Percentiles rank a stretch among this genome's conserved stretches.
Conservation (phyloP, 1,140 invertebrate species). For the Penaeus vannamei region DNA sequence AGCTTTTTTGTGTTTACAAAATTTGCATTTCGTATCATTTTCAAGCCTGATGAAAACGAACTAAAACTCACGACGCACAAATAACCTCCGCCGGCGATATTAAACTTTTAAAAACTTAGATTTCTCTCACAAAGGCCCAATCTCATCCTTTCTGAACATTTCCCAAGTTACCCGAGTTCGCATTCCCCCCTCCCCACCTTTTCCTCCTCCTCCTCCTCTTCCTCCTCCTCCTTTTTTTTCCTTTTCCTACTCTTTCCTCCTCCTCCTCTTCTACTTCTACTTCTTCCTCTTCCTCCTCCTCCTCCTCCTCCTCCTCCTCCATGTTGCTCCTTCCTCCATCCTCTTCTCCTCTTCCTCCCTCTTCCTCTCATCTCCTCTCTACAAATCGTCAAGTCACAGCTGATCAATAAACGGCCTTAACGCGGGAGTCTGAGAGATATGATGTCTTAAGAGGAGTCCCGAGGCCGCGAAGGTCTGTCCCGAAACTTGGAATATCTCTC, state of each 20-base stretch:
- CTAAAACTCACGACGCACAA: slow-evolving; percentile 33
- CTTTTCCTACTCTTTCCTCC: no score
- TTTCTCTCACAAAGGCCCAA: slow-evolving; percentile 59
- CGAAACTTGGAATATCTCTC: no score
- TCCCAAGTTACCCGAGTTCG: slow-evolving; percentile 18
- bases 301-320: no score
- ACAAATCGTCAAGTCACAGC: slow-evolving; percentile 38
- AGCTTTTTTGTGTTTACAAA: no score
- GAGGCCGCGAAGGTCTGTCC: no score
- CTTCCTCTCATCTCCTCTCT: neutral
- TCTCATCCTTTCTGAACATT: slow-evolving; percentile 60
- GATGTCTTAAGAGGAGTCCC: slow-evolving; percentile 32
- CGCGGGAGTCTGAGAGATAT: slow-evolving; percentile 45
- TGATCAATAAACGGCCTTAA: slow-evolving; percentile 58
- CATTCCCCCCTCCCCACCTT: neutral
- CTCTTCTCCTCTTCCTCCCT: no score
- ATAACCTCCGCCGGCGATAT: slow-evolving; percentile 59
- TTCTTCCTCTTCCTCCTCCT: no score
- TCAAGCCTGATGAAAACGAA: no score
- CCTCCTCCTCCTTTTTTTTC: no score
- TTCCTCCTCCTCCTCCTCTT: neutral
- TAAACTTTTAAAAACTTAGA: slow-evolving; percentile 64
- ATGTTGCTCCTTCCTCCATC: no score
- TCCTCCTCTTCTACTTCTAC: no score
- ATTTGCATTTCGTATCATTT: no score